Evolutionary conservation across 2,113 vertebrate genomes (phyloP).

Genomic region (Cercocebus atys): DNA sequence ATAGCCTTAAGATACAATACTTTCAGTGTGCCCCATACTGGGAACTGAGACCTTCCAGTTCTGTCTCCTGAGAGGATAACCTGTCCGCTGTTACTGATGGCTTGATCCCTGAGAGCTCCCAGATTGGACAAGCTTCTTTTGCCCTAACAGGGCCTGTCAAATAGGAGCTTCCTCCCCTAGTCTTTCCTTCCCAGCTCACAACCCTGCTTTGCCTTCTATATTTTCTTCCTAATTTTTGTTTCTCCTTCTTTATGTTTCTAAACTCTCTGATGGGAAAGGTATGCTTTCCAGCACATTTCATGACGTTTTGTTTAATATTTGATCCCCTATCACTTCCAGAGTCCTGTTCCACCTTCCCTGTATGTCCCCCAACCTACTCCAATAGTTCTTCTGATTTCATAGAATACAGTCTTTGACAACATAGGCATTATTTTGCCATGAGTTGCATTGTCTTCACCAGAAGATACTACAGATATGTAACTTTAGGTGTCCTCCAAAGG

Average conservation of each 20-base stretch:
- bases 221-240: background rate
- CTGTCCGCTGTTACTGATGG: background rate
- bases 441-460: background rate
- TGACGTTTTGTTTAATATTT: background rate
- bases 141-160: fast-evolving
- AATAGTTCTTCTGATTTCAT: background rate
- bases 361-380: background rate
- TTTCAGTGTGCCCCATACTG: background rate
- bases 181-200: background rate
- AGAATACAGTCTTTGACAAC: background rate
- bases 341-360: background rate
- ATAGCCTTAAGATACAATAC: background rate
- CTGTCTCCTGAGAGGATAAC: background rate
- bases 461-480: background rate
- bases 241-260: background rate
- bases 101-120: background rate
- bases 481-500: background rate
- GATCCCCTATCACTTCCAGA: background rate
- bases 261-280: background rate
- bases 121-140: no score
- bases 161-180: background rate
- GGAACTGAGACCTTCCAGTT: no score
- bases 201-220: no score
- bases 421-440: background rate
- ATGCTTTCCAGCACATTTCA: background rate